Evolutionary conservation across 1,140 invertebrate species (phyloP).

Genomic region (Pararge aegeria): DNA sequence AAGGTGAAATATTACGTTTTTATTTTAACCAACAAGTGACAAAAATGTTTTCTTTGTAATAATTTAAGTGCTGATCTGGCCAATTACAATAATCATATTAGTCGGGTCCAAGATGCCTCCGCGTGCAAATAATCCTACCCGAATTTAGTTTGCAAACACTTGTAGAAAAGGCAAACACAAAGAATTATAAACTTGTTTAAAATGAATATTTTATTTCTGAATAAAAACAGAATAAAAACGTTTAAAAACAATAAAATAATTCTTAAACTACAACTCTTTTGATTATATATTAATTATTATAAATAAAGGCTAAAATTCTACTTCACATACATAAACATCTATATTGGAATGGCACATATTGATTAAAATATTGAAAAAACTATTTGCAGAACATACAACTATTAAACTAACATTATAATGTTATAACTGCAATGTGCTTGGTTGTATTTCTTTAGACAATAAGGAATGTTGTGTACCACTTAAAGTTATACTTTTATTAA

Average conservation of each 20-base stretch:
- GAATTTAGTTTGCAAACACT: background rate
- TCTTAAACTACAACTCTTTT: background rate
- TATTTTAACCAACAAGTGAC: no score
- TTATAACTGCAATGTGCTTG: background rate
- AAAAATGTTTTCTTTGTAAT: no score
- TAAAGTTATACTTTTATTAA: no score
- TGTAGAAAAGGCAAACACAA: background rate
- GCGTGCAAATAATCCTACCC: no score
- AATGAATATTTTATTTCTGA: background rate
- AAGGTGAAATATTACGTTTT: no score
- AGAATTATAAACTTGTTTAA: background rate
- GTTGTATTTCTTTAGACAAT: no score
- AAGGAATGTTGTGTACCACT: no score
- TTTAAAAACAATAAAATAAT: constrained; percentile 12
- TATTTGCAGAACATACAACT: no score
- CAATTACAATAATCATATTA: no score
- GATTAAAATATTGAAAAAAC: constrained; percentile 6
- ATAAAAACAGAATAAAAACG: background rate
- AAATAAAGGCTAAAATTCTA: background rate
- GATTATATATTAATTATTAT: background rate
- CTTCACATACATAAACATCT: constrained; percentile 4
- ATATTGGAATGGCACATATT: constrained; percentile 18
- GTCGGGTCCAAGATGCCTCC: no score
- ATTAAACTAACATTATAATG: no score
- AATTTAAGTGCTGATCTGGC: no score